Evolutionary conservation across 2,797 vertebrate genomes (phyloP), one percentile per base, ranked within the genome.

Genomic region (Cuculus canorus): DNA sequence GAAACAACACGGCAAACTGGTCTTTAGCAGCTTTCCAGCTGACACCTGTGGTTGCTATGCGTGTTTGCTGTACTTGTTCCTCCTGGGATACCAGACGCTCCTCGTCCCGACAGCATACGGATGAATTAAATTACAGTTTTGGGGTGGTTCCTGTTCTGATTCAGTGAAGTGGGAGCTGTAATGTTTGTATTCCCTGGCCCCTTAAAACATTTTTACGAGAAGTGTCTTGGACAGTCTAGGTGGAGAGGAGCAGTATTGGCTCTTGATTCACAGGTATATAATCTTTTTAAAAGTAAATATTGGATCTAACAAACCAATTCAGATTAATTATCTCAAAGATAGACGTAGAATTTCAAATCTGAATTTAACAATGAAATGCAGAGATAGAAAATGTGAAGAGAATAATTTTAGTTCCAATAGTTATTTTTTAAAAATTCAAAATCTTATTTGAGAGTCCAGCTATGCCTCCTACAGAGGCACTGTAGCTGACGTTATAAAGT

Each of bases 381-480:
- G 43, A 53, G 52, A 59, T 73, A 80, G 64, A 25, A 82, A 94
- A 82, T 56, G 27, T 17, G 60, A 60, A 59, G 71, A 83, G 50
- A 90, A 54, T 63, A 47, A 73, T 81, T 96, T 93, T 22, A 79
- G 96, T 65, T 70, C 12, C 66, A 86, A 77, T 78, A 79, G 91
- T 79, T 65, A 19, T 66, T 45, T 50, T 19, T 12, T 32, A 50
- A 50, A 9, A 43, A 73, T 66, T 63, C 25, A 81, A 77, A 86
- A 90, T 60, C 37, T 57, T 79, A 86, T 87, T 85, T 64, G 79
- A 71, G 70, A 65, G 54, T 69, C 65, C 78, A 70, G 73, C 35
- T 76, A 45, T 78, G 75, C 35, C 28, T 91, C 33, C 71, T 57
- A 54, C 80, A 45, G 39, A 57, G 66, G n/a, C 10, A 14, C 17